Percentiles rank a stretch among this genome's conserved stretches.
These are phyloP conservation scores for Cyanistes caeruleus DNA, from an alignment of 2,113 vertebrate species.

Conservation along the genomic window DNA sequence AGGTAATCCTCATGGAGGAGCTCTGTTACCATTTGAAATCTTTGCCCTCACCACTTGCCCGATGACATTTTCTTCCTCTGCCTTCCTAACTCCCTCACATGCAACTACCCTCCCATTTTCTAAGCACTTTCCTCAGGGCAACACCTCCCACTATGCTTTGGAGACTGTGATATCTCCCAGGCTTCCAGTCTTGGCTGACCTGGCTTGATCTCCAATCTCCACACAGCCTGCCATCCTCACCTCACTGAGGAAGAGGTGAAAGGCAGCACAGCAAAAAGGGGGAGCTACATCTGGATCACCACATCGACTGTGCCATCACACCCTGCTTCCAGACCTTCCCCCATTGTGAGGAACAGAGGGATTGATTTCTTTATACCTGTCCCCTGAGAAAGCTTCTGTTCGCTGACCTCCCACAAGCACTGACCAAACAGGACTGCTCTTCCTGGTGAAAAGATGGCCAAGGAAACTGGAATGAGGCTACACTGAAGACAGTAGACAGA, in stretches of 20 bases:
- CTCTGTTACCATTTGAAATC: not conserved
- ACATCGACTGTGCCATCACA: not conserved
- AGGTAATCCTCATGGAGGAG: not conserved
- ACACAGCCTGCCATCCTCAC: not conserved
- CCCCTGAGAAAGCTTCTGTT: not conserved
- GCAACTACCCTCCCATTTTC: not conserved
- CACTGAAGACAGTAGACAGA: not conserved
- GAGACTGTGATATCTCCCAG: not conserved
- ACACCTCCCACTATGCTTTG: not conserved
- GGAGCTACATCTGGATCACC: not conserved
- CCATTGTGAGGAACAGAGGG: not conserved
- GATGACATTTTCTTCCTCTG: not conserved
- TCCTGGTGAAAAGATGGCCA: not conserved
- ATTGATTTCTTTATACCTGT: not conserved
- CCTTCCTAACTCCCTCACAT: not conserved
- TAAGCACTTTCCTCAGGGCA: not conserved
- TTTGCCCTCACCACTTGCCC: not conserved
- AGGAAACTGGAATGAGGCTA: not conserved
- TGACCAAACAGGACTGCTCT: not conserved
- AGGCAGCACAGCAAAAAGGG: not conserved
- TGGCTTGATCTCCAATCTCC: not conserved
- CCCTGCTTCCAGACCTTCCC: not conserved
- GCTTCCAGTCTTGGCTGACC: not conserved
- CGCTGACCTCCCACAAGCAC: not conserved
- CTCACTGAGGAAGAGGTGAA: not conserved